Evolutionary conservation across 2,113 vertebrate genomes (phyloP).

Genomic region (Semicossyphus pulcher): DNA sequence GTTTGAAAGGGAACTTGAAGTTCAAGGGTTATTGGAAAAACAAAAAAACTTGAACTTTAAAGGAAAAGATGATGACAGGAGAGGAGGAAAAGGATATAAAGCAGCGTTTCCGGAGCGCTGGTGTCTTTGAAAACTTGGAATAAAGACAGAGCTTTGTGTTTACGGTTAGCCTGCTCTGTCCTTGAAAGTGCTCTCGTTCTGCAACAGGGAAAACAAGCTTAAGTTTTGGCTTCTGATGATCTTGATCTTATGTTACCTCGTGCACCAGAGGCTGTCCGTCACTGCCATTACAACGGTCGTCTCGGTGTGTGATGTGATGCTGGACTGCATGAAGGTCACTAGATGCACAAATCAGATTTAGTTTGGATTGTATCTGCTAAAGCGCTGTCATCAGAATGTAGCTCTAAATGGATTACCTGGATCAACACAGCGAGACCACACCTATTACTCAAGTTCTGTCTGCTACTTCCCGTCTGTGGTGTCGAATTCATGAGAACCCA

Average conservation of each 20-base stretch:
- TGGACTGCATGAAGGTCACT: slow-evolving; percentile 27
- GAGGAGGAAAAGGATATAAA: slow-evolving; percentile 1
- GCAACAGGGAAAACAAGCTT: slow-evolving; percentile 27
- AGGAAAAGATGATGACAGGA: slow-evolving; percentile 31
- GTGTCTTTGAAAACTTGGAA: slow-evolving; percentile 5
- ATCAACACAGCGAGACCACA: slow-evolving; percentile 6
- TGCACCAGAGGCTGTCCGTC: slow-evolving; percentile 1
- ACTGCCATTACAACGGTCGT: not conserved
- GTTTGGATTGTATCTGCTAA: slow-evolving; percentile 1
- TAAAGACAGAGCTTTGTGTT: not conserved
- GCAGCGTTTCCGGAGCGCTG: slow-evolving; percentile 31
- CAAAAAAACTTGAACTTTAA: slow-evolving; percentile 55
- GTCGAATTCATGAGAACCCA: not conserved
- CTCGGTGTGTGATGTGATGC: slow-evolving; percentile 4
- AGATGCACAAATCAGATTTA: slow-evolving; percentile 8
- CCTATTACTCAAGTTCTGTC: not conserved
- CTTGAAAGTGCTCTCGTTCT: slow-evolving; percentile 16
- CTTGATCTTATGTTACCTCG: slow-evolving; percentile 35
- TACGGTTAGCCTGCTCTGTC: slow-evolving; percentile 8
- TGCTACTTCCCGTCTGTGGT: not conserved
- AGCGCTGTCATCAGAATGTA: slow-evolving; percentile 9
- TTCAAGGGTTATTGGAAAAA: slow-evolving; percentile 63
- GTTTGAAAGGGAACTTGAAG: slow-evolving; percentile 53
- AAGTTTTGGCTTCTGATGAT: slow-evolving; percentile 9
- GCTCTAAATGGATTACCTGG: slow-evolving; percentile 14